Base-by-base conservation (phyloP, 2,113 vertebrate genomes). In the Coptodon rendalli region DNA sequence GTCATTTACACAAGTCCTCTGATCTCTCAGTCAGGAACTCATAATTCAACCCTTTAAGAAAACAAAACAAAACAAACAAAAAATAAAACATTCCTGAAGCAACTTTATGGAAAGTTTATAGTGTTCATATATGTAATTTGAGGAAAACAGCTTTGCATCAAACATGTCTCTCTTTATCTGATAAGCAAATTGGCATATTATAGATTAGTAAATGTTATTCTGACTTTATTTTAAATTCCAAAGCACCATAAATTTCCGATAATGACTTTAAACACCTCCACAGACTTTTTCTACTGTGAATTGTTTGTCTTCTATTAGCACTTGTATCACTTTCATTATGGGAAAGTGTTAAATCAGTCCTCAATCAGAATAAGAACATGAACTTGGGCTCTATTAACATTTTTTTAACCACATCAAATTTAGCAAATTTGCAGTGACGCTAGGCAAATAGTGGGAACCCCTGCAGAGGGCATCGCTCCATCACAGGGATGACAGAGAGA, bases 51-150 rank as follows among this genome's bases (percentile, higher is more conserved):
- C 6, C 10, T 56, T 6, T 56, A 6, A 19, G 17, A 52, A 52
- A 17, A 12, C 17, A 4, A 0, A 14, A 2, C 17, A 48, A 48
- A 4, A 16, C 19, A 17, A 50, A 4, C 17, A 48, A 17, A 17
- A 7, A 3, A 8, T 22, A 22, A 22, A 22, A 22, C 22, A 50
- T 50, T 50, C 16, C 48, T 50, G 48, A 17, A 50, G 48, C 48
- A 50, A 50, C 16, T 50, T 50, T 8, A 50, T 19, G 43, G 43
- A 52, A 52, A 5, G 50, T 52, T n/a, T 5, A 9, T 52, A 52
- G 50, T 52, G 50, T 19, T 19, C 48, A 50, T 50, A 19, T 19
- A 19, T 8, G 17, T n/a, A 16, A 45, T 45, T 45, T 52, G 17
- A n/a, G 17, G 50, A 19, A 52, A 52, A n/a, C 9, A 52, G 50